Conservation (phyloP, 2,113 vertebrate species). For the Charadrius vociferus region DNA sequence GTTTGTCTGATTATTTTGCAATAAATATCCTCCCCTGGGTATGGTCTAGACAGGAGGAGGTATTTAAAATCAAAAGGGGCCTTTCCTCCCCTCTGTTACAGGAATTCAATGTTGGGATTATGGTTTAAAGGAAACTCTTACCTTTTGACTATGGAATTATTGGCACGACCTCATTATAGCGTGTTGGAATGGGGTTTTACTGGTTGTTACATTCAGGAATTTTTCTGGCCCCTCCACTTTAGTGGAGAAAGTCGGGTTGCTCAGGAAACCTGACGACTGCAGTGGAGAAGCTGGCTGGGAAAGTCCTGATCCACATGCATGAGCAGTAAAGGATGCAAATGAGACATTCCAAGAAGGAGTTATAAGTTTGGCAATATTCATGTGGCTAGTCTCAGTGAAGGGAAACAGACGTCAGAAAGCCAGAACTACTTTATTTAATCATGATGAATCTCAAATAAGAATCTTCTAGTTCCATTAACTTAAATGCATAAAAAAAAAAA, state of each 20-base stretch:
- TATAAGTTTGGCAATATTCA: not conserved
- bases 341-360: not conserved
- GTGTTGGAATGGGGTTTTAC: not conserved
- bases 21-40: not conserved
- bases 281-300: not conserved
- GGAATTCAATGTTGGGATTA: not conserved
- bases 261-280: not conserved
- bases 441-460: not conserved
- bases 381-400: not conserved
- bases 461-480: not conserved
- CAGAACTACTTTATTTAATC: not conserved
- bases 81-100: not conserved
- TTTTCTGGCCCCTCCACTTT: not conserved
- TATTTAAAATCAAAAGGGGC: accelerated
- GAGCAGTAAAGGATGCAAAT: conserved; percentile 5
- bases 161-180: not conserved
- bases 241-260: not conserved
- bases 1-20: not conserved
- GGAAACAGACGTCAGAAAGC: not conserved
- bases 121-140: not conserved
- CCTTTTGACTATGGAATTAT: not conserved
- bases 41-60: not conserved
- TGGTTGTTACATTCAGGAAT: not conserved
- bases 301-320: not conserved
- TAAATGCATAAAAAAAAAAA: not conserved